Base-by-base conservation (phyloP, 2,888 invertebrate genomes). In the Lithophane socia region DNA sequence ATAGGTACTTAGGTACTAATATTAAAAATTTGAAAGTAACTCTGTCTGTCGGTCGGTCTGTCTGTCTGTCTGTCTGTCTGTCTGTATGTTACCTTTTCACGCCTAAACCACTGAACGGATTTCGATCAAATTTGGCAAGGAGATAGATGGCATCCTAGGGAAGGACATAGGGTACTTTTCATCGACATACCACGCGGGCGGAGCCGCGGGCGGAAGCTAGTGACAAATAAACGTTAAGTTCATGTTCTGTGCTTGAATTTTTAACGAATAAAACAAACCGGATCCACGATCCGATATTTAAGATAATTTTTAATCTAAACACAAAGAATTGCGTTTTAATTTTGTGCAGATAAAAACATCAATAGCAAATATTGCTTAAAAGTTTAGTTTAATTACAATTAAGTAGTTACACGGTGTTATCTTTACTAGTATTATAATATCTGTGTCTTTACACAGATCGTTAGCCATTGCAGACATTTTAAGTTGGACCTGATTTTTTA, bases 291-390 rank as follows among this genome's bases (percentile, higher is more conserved):
- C 29, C 13, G 24, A 69, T 54, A 69, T 79, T 68, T 65, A 80
- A 37, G 44, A 81, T 80, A 76, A n/a, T 29, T 56, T 60, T 52
- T 18, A 58, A 61, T 70, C 37, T 13, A 37, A 56, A 82, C 52
- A 66, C 8, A 60, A 37, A 44, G 8, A 60, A 70, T 60, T 77
- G 52, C 60, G 67, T 82, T 77, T 56, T 18, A 74, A 63, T 58
- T 37, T 63, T 60, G 16, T 42, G n/a, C 1, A 68, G 49, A 61
- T 65, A 77, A 72, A 78, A 77, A 56, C 54, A 72, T 37, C 47
- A 65, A n/a, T 47, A 49, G 5, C 58, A 82, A 77, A 77, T 72
- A 77, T 60, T 49, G 63, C 73, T 68, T 77, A 73, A 78, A 72
- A 60, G 60, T 54, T 63, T 21, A 42, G 21, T 60, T 37, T 71